phyloP scores from a whole-genome alignment of 2,113 vertebrate genomes.

The Fulmarus glacialis region DNA sequence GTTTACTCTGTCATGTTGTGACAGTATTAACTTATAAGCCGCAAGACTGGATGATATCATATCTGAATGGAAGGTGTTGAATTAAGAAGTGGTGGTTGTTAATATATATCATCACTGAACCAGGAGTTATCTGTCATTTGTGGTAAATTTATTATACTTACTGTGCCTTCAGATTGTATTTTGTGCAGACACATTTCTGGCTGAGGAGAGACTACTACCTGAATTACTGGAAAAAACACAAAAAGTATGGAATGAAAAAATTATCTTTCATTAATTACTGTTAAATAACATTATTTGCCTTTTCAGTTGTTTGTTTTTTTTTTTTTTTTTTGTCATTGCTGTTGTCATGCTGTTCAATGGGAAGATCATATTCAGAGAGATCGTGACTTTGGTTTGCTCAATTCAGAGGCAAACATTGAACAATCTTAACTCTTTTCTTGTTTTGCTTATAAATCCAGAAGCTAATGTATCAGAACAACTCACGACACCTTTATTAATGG shows the following conservation, averaged over 20 bases:
- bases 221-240: neutral
- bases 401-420: neutral
- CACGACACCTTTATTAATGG: neutral
- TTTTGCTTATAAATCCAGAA: neutral
- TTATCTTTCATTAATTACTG: neutral
- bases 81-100: neutral
- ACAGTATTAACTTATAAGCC: neutral
- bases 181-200: neutral
- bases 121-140: neutral
- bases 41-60: neutral
- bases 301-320: neutral
- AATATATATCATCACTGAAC: neutral
- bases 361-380: neutral
- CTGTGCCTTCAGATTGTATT: neutral
- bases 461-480: neutral
- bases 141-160: neutral
- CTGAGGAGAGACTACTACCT: neutral
- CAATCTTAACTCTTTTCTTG: neutral
- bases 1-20: neutral
- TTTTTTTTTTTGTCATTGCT: neutral
- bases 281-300: neutral
- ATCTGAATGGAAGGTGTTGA: neutral
- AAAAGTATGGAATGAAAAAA: neutral
- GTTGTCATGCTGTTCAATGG: neutral
- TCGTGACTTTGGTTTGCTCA: neutral